These are phyloP conservation scores for Kryptolebias ocellatus DNA, from an alignment of 2,797 vertebrate species.

Conservation along the genomic window DNA sequence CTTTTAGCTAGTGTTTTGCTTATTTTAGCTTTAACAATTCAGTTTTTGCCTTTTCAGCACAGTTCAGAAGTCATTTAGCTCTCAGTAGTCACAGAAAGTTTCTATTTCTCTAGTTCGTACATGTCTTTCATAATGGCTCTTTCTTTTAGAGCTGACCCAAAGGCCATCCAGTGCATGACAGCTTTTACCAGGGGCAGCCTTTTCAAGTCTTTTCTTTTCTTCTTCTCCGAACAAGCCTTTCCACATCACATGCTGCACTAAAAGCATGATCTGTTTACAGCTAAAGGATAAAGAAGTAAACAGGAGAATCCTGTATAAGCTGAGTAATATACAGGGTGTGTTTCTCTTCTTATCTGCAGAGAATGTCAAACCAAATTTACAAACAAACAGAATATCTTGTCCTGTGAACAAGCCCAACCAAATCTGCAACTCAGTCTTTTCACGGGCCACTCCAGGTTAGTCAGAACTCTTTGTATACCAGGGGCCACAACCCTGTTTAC, in stretches of 20 bases:
- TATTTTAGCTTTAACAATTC: no score
- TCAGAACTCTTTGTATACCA: conserved; percentile 11
- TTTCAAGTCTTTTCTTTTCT: conserved; percentile 11
- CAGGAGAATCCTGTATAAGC: neutral
- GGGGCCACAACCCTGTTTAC: neutral
- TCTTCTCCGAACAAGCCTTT: conserved; percentile 2
- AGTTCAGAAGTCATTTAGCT: no score
- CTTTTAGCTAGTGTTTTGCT: no score
- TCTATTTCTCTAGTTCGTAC: no score
- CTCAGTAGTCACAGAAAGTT: no score
- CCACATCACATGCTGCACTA: conserved; percentile 3
- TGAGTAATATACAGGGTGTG: neutral
- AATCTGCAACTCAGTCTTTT: conserved; percentile 31
- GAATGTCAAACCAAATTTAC: conserved; percentile 51
- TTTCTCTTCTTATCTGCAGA: conserved; percentile 35
- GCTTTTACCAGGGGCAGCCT: conserved; percentile 10
- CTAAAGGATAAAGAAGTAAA: neutral
- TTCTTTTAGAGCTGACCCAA: conserved; percentile 52
- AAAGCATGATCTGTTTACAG: conserved; percentile 6
- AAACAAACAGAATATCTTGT: conserved; percentile 37
- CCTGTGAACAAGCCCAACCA: conserved; percentile 37
- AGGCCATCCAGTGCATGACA: conserved; percentile 37
- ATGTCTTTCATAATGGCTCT: conserved; percentile 57
- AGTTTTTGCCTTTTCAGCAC: no score
- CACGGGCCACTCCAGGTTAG: conserved; percentile 58